Evolutionary conservation across 2,797 vertebrate genomes (phyloP).

Genomic region (Argya squamiceps): DNA sequence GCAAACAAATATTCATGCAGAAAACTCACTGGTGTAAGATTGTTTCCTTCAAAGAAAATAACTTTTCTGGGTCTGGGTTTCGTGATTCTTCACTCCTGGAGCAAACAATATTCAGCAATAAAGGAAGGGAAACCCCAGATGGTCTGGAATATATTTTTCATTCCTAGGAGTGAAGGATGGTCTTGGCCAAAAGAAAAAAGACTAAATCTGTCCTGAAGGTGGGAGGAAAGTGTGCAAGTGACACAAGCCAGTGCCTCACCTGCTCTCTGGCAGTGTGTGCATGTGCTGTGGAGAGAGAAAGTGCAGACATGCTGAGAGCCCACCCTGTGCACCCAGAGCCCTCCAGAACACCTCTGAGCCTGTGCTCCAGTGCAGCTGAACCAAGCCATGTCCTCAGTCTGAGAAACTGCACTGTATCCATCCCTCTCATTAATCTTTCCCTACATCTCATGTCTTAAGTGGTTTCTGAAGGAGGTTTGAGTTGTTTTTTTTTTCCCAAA

Average conservation of each 20-base stretch:
- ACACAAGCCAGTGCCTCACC: constrained; percentile 3
- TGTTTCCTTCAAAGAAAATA: neutral
- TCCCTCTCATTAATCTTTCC: constrained; percentile 4
- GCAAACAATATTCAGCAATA: neutral
- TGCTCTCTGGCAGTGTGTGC: neutral
- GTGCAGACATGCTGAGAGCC: neutral
- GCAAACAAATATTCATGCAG: neutral
- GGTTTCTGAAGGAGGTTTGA: constrained; percentile 10
- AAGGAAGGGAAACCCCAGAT: neutral
- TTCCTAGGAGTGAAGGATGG: neutral
- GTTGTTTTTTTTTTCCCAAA: neutral
- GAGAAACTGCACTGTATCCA: neutral
- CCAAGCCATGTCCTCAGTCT: neutral
- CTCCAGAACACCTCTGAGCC: neutral
- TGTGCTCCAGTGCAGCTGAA: neutral
- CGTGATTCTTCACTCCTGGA: neutral
- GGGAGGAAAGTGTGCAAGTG: neutral
- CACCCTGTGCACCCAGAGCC: neutral
- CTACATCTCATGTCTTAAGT: neutral
- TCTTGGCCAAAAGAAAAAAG: neutral
- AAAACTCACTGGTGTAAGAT: neutral
- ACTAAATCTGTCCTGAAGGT: neutral
- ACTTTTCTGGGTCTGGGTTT: neutral
- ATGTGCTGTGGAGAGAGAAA: neutral
- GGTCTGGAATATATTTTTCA: neutral